phyloP scores from a whole-genome alignment of 2,113 vertebrate genomes.

The Daboia siamensis region DNA sequence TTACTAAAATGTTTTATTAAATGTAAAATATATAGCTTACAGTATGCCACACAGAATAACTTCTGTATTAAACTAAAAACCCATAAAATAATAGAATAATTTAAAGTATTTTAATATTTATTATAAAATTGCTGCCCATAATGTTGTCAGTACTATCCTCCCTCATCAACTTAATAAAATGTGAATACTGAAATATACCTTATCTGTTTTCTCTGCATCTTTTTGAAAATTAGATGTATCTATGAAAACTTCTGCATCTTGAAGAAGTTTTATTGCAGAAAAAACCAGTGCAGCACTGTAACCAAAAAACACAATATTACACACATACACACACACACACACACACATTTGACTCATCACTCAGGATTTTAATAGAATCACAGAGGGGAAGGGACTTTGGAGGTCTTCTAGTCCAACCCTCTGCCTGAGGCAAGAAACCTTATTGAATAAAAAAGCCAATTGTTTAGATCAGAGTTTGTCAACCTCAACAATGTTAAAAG shows the following conservation, averaged over 20 bases:
- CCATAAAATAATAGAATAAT: background rate
- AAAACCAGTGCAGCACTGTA: slow-evolving; percentile 77
- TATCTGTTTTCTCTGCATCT: slow-evolving; percentile 7
- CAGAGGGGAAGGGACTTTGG: background rate
- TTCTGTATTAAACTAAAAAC: background rate
- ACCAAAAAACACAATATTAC: slow-evolving; percentile 23
- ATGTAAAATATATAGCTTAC: background rate
- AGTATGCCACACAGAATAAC: background rate
- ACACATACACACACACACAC: no score
- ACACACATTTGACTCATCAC: background rate
- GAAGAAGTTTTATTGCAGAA: slow-evolving; percentile 79
- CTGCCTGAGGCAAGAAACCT: background rate
- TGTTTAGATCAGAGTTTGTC: background rate
- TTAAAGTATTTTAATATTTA: background rate
- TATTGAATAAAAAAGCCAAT: background rate
- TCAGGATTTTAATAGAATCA: background rate
- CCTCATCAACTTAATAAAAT: background rate
- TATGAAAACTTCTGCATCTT: slow-evolving; percentile 72
- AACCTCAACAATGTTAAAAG: background rate
- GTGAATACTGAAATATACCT: slow-evolving; percentile 49
- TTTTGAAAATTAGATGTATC: slow-evolving; percentile 8
- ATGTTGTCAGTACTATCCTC: background rate
- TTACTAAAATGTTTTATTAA: background rate
- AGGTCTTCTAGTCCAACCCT: background rate
- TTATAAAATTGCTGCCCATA: background rate